Conservation (phyloP, 1,140 invertebrate species). For the Diprion similis region DNA sequence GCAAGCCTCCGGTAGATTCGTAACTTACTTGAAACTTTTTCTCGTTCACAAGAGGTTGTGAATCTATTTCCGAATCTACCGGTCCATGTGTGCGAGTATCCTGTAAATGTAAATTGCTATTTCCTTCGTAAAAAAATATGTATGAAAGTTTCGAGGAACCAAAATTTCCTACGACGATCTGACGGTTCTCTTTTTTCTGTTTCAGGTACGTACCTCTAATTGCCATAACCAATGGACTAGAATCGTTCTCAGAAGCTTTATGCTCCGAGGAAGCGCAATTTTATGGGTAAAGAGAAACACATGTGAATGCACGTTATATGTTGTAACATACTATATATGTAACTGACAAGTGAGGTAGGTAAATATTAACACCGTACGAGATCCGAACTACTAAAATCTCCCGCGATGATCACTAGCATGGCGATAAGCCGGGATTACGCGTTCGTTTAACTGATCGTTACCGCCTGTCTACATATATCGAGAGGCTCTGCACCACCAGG, state of each 20-base stretch:
- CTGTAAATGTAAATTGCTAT: neutral
- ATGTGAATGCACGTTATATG: too few relatives aligned
- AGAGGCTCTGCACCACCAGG: too few relatives aligned
- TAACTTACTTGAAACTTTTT: neutral
- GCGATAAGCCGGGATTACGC: slow-evolving; percentile 4
- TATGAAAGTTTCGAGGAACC: too few relatives aligned
- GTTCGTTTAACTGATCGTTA: slow-evolving; percentile 3
- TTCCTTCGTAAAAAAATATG: neutral
- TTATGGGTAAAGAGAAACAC: too few relatives aligned
- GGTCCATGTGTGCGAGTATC: neutral
- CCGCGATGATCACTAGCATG: neutral
- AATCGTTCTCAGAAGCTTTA: neutral
- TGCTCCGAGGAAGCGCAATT: neutral
- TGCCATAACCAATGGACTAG: neutral
- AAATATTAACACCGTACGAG: neutral
- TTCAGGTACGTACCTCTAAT: neutral
- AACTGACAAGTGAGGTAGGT: neutral
- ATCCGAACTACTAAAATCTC: neutral
- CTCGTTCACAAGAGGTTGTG: too few relatives aligned
- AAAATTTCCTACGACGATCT: neutral
- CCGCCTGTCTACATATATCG: neutral
- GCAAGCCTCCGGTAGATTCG: neutral
- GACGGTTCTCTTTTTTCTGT: neutral
- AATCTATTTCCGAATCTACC: too few relatives aligned
- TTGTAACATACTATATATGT: neutral